Conservation (phyloP, 2,113 vertebrate genomes). For the Xenotilapia leptura region DNA sequence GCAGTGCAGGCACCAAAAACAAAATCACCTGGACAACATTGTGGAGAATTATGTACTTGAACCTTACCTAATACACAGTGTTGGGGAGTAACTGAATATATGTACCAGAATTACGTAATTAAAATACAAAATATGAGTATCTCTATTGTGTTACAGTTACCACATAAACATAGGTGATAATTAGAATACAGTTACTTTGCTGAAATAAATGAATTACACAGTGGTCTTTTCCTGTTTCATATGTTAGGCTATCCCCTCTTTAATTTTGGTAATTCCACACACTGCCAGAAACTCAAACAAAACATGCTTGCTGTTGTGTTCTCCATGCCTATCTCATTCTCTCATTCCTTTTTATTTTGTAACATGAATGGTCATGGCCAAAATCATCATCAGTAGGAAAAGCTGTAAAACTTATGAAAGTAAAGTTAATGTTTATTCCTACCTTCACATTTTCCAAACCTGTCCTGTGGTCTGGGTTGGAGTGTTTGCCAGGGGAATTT, state of each 20-base stretch:
- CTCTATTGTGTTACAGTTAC: not conserved
- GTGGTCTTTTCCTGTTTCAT: not conserved
- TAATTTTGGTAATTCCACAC: not conserved
- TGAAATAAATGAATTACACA: not conserved
- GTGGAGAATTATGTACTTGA: not conserved
- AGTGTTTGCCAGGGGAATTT: not conserved
- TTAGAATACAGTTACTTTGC: not conserved
- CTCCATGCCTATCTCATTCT: conserved; percentile 61
- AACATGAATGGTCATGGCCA: not conserved
- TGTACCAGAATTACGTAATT: not conserved
- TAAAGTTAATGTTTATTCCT: not conserved
- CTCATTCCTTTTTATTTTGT: conserved; percentile 73
- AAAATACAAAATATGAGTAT: not conserved
- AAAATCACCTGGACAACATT: not conserved
- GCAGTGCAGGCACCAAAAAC: not conserved
- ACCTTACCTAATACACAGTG: not conserved
- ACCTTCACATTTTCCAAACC: not conserved
- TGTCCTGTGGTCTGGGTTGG: not conserved
- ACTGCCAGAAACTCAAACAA: not conserved
- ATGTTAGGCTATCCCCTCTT: not conserved
- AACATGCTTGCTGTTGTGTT: conserved; percentile 63
- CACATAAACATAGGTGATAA: not conserved
- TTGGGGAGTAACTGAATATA: not conserved
- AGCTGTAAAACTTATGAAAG: not conserved
- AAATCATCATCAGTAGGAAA: not conserved